These are phyloP conservation scores for Chelonus insularis DNA, from an alignment of 1,140 invertebrate genomes.

Conservation along the genomic window DNA sequence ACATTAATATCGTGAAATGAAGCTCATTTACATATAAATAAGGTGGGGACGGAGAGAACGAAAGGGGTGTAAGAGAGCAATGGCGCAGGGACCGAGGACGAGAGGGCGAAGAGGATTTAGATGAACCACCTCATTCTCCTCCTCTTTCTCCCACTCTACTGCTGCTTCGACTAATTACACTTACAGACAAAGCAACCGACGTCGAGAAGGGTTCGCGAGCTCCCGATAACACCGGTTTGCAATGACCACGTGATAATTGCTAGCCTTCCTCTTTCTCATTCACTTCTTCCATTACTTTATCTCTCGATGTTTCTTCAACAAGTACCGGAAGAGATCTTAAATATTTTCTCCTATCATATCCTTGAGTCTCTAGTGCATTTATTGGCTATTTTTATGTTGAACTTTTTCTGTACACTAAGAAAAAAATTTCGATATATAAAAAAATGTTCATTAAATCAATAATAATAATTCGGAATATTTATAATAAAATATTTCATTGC, in stretches of 20 bases:
- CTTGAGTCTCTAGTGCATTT: too few relatives aligned
- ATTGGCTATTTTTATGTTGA: too few relatives aligned
- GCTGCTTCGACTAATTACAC: constrained; percentile 58
- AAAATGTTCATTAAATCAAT: too few relatives aligned
- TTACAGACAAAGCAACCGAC: constrained; percentile 51
- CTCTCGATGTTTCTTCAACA: neutral
- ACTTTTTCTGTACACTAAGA: constrained; percentile 56
- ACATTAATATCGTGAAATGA: constrained; percentile 86
- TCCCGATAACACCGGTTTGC: constrained; percentile 54
- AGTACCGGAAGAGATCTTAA: too few relatives aligned
- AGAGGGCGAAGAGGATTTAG: constrained; percentile 38
- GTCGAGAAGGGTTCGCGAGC: constrained; percentile 16
- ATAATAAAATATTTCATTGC: too few relatives aligned
- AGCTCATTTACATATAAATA: constrained; percentile 88
- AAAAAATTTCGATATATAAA: too few relatives aligned
- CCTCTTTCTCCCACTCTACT: constrained; percentile 24
- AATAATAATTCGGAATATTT: too few relatives aligned
- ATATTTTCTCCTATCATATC: too few relatives aligned
- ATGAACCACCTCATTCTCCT: constrained; percentile 43
- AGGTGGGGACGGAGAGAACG: constrained; percentile 57
- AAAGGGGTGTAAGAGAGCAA: constrained; percentile 36
- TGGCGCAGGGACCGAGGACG: constrained; percentile 1
- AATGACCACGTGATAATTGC: constrained; percentile 60
- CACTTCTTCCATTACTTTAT: neutral
- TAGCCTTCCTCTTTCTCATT: constrained; percentile 31